Evolutionary conservation across 2,113 vertebrate species (phyloP).

Genomic region (Muntiacus muntjak): DNA sequence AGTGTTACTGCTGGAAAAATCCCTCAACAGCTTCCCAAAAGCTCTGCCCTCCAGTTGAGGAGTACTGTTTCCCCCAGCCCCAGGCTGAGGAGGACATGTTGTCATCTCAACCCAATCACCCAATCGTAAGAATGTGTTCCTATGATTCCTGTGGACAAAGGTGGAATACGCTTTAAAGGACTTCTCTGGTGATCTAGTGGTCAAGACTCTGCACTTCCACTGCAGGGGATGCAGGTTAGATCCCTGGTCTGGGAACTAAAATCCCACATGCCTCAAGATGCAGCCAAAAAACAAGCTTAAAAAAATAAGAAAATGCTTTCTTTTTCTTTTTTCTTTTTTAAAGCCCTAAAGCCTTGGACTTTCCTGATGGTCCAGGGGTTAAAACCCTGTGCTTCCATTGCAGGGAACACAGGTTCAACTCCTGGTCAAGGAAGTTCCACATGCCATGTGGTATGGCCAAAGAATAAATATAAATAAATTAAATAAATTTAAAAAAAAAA

Average conservation of each 20-base stretch:
- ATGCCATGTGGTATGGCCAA: background rate
- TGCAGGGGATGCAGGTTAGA: background rate
- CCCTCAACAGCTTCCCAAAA: background rate
- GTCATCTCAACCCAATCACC: background rate
- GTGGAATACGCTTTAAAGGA: constrained; percentile 21
- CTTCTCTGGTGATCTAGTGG: background rate
- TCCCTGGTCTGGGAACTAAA: background rate
- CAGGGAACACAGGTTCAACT: background rate
- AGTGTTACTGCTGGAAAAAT: background rate
- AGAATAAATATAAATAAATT: background rate
- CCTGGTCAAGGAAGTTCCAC: background rate
- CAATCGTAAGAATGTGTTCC: background rate
- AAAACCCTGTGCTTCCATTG: background rate
- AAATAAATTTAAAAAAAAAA: background rate
- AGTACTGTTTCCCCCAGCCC: background rate
- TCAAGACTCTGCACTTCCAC: background rate
- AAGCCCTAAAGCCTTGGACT: background rate
- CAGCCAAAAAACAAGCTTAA: background rate
- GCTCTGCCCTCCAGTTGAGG: background rate
- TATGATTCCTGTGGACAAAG: constrained; percentile 24
- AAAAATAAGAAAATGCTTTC: background rate
- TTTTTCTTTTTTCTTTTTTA: background rate
- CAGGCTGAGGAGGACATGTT: background rate
- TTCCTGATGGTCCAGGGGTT: background rate
- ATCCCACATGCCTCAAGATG: background rate